Conservation (phyloP, 1,140 invertebrate species). For the Ceratosolen solmsi region DNA sequence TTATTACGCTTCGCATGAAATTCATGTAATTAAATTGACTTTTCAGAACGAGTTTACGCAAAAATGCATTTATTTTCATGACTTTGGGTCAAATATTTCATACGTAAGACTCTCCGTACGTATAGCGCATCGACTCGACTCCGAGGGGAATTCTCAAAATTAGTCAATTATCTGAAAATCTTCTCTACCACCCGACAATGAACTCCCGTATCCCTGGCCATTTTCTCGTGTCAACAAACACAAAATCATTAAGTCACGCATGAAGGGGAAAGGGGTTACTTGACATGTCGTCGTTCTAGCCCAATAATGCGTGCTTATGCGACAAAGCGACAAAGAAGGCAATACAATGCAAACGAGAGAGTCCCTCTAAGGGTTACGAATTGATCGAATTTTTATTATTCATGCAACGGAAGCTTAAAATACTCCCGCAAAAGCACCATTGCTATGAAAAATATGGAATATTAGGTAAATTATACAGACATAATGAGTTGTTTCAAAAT, state of each 20-base stretch:
- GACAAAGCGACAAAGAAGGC: background rate
- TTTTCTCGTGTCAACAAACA: background rate
- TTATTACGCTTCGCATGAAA: slow-evolving; percentile 14
- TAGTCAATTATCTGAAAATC: background rate
- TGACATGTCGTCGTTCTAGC: background rate
- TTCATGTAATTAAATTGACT: slow-evolving; percentile 18
- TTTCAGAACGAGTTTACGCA: background rate
- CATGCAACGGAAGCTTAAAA: too few relatives aligned
- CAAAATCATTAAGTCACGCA: background rate
- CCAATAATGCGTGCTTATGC: background rate
- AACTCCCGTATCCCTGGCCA: background rate
- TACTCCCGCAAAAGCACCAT: too few relatives aligned
- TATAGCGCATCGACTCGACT: background rate
- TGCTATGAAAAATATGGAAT: too few relatives aligned
- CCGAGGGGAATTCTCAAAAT: background rate
- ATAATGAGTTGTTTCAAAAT: too few relatives aligned
- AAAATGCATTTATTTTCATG: background rate
- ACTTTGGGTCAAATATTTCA: background rate
- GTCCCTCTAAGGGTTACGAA: background rate
- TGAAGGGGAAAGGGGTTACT: background rate
- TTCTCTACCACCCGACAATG: background rate
- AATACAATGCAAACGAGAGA: background rate
- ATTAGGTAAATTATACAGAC: too few relatives aligned
- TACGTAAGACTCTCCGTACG: background rate
- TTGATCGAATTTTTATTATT: background rate